These are phyloP conservation scores for Sericinus montela DNA, from an alignment of 2,888 invertebrate genomes.

Conservation along the genomic window DNA sequence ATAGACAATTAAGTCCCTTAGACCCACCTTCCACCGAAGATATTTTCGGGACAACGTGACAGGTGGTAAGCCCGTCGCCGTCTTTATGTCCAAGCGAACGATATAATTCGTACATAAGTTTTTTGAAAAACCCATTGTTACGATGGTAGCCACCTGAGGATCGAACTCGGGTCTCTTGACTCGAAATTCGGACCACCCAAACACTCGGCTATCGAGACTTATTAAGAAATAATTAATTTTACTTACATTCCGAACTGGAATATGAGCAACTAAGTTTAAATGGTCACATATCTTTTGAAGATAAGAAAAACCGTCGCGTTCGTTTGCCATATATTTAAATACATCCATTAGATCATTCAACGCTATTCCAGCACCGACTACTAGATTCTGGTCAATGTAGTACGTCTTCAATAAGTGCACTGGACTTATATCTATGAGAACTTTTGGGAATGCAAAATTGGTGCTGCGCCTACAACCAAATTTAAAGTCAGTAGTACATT, in stretches of 20 bases:
- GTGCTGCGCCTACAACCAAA: conserved; percentile 52
- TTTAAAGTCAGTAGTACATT: not conserved
- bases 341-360: conserved; percentile 66
- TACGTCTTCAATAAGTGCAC: conserved; percentile 76
- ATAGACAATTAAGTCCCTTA: too few species aligned
- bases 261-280: conserved; percentile 81
- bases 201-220: too few species aligned
- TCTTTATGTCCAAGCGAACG: too few species aligned
- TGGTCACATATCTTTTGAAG: conserved; percentile 76
- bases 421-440: conserved; percentile 81
- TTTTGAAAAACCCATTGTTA: too few species aligned
- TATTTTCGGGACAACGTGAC: too few species aligned
- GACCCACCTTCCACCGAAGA: too few species aligned
- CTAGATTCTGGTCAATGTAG: conserved; percentile 50
- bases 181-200: too few species aligned
- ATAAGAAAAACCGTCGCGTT: conserved; percentile 68
- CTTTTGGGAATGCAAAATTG: conserved; percentile 48
- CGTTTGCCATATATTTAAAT: conserved; percentile 40
- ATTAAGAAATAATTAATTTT: not conserved
- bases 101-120: too few species aligned
- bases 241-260: conserved; percentile 73
- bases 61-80: too few species aligned
- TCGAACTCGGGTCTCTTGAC: too few species aligned
- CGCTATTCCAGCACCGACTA: conserved; percentile 75
- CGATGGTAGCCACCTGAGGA: too few species aligned